Evolutionary conservation across 2,113 vertebrate species (phyloP).

Genomic region (Arizona elegans): DNA sequence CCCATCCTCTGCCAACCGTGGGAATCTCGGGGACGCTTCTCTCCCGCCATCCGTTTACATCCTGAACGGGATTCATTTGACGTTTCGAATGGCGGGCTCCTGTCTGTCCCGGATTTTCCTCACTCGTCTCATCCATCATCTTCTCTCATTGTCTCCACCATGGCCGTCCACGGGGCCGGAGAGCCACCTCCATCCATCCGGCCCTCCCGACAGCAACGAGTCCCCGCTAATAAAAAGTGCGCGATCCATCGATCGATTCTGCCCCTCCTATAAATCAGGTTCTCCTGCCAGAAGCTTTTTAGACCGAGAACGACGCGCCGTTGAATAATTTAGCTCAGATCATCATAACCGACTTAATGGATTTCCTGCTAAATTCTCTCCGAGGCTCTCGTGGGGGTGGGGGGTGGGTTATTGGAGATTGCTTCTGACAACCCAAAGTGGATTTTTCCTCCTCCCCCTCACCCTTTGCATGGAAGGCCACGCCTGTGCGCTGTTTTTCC

Average conservation of each 20-base stretch:
- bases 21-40: neutral
- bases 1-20: neutral
- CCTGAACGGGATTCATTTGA: neutral
- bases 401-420: constrained; percentile 72
- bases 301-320: constrained; percentile 69
- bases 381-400: constrained; percentile 34
- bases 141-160: neutral
- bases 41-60: neutral
- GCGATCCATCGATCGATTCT: constrained; percentile 23
- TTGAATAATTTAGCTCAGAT: constrained; percentile 94
- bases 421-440: constrained; percentile 73
- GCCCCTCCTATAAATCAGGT: constrained; percentile 14
- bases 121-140: neutral
- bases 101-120: neutral
- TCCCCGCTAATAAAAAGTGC: neutral
- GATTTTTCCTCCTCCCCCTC: constrained; percentile 84
- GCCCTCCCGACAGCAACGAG: neutral
- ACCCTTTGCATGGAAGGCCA: neutral
- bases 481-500: constrained; percentile 14
- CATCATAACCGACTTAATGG: constrained; percentile 89
- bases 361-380: constrained; percentile 71
- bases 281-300: constrained; percentile 84
- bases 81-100: neutral
- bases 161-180: fast-evolving
- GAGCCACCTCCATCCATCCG: neutral